A percentile compares a stretch with the other conserved stretches of the same genome.
Conservation (phyloP, 2,888 invertebrate species). For the Euclidia mi region DNA sequence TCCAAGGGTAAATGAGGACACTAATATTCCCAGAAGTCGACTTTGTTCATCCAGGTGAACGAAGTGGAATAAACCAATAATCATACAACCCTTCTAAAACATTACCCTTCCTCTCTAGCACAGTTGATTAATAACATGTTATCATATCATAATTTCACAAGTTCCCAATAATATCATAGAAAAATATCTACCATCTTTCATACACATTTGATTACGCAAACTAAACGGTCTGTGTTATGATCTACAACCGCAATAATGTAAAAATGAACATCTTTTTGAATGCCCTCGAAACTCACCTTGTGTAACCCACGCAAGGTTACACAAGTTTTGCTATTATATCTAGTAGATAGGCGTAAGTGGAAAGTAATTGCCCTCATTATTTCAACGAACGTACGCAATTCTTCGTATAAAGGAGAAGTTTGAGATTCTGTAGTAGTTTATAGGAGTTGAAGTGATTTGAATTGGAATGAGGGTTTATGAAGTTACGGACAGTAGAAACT, state of each 20-base stretch:
- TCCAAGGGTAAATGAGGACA: too few species aligned
- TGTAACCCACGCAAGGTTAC: conserved; percentile 12
- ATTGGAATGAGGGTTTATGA: too few species aligned
- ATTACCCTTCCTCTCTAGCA: too few species aligned
- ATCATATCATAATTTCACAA: neutral
- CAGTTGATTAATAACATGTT: neutral
- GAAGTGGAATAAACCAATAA: too few species aligned
- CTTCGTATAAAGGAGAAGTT: conserved; percentile 8
- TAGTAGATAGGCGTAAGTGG: conserved; percentile 50
- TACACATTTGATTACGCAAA: neutral
- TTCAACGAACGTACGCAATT: conserved; percentile 42
- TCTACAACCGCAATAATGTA: conserved; percentile 8
- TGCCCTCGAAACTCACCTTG: neutral
- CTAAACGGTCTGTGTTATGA: conserved; percentile 3
- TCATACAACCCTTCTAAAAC: too few species aligned
- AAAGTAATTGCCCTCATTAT: conserved; percentile 49
- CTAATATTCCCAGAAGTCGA: too few species aligned
- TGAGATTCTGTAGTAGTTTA: too few species aligned
- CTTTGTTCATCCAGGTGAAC: too few species aligned
- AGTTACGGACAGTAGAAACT: too few species aligned
- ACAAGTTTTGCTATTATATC: conserved; percentile 42
- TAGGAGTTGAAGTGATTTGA: too few species aligned
- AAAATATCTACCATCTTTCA: conserved; percentile 2
- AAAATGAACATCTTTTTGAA: neutral
- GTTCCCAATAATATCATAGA: neutral